Conservation (phyloP, 2,797 vertebrate genomes). For the Gymnocypris eckloni region DNA sequence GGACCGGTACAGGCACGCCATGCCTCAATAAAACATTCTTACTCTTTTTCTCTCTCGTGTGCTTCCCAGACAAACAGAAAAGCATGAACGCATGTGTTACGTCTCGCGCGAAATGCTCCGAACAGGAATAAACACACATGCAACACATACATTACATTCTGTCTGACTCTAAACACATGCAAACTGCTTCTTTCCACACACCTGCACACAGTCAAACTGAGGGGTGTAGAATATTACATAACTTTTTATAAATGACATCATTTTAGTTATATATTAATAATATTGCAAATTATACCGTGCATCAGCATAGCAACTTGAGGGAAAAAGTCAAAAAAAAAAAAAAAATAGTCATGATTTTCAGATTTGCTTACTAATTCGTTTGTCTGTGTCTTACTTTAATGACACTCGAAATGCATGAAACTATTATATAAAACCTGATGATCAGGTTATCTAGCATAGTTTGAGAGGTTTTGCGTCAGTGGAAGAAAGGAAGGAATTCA, state of each 20-base stretch:
- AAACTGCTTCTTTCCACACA: slow-evolving; percentile 56
- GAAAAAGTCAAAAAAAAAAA: neutral
- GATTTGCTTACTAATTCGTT: neutral
- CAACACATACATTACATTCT: slow-evolving; percentile 40
- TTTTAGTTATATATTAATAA: neutral
- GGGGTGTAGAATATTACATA: too few relatives aligned
- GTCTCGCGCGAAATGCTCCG: slow-evolving; percentile 37
- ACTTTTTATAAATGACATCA: neutral
- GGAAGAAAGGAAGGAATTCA: neutral
- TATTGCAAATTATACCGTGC: neutral
- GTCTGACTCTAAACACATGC: slow-evolving; percentile 43
- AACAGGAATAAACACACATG: slow-evolving; percentile 46
- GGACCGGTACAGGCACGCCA: slow-evolving; percentile 75
- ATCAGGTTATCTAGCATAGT: neutral
- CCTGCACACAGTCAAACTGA: neutral
- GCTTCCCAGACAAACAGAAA: slow-evolving; percentile 72
- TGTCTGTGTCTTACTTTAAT: neutral
- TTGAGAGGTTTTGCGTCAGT: neutral
- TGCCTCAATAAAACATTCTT: slow-evolving; percentile 78
- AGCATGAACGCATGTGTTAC: slow-evolving; percentile 65
- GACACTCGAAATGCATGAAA: neutral
- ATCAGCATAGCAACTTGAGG: neutral
- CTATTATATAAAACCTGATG: neutral
- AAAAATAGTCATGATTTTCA: neutral
- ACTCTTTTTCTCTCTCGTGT: slow-evolving; percentile 68